Evolutionary conservation across 2,888 invertebrate genomes (phyloP), one percentile per base, ranked within the genome.

Genomic region (Gibbula magus): DNA sequence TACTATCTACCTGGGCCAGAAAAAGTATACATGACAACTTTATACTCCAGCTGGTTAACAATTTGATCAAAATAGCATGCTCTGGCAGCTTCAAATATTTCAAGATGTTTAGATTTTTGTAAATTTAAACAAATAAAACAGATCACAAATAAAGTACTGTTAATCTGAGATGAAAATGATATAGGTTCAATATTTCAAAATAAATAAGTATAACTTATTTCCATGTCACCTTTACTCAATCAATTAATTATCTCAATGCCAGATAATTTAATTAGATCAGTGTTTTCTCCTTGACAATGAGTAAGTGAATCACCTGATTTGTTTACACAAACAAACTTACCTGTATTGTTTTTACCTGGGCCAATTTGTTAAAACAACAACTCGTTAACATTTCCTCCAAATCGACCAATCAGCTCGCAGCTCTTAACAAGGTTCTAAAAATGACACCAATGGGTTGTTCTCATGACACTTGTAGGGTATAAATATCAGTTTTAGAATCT

Each of bases 281-380:
- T 22, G n/a, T 25, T 18, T 66, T 7, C 20, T 32, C 45, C 35
- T 20, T 70, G 70, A 70, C 70, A 70, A 70, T 35, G 70, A 70
- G 70, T 70, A 35, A 70, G 70, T 25, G 70, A 70, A 20, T 70
- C 70, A 20, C 13, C 20, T 32, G 70, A 70, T 70, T 70, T 70
- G 70, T 70, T 70, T 70, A n/a, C 35, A 39, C n/a, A 70, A 70
- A 70, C 70, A 70, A 16, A 35, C 18, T 20, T 35, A 70, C 35
- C 20, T 25, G 61, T 7, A 25, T 61, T 70, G 70, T 70, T 70
- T 70, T 39, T 29, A 32, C 39, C 70, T 70, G 32, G n/a, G 3
- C 35, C 35, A 32, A 39, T 39, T 70, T 25, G 70, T 70, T 39
- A 35, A 39, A 70, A 39, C 70, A 70, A 70, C 70, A 70, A 32